These are phyloP conservation scores for Ancistrus triradiatus DNA, from an alignment of 2,113 vertebrate species.

Conservation along the genomic window DNA sequence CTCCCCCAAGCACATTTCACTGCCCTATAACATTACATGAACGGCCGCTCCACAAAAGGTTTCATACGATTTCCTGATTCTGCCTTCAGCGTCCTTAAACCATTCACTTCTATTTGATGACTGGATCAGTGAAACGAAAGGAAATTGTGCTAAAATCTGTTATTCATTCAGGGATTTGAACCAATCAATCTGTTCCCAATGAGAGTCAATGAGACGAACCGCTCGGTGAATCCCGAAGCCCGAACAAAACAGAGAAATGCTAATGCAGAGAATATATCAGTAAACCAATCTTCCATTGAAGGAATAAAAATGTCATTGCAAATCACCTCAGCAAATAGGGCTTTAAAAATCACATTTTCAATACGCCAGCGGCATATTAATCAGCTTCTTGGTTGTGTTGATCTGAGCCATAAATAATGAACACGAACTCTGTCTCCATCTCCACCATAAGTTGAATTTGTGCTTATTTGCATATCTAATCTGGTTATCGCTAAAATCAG, in stretches of 20 bases:
- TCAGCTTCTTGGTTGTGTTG: constrained; percentile 11
- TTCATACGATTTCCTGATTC: too few species aligned
- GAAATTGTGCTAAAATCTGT: too few species aligned
- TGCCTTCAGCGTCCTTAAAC: too few species aligned
- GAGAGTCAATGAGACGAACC: too few species aligned
- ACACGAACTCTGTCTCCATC: constrained; percentile 5
- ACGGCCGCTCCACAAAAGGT: too few species aligned
- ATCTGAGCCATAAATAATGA: constrained; percentile 13
- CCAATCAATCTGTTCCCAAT: not conserved
- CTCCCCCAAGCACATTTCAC: too few species aligned
- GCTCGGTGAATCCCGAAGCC: too few species aligned
- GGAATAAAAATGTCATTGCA: constrained; percentile 6
- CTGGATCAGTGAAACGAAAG: too few species aligned
- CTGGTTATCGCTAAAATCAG: constrained; percentile 35
- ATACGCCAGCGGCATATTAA: constrained; percentile 19
- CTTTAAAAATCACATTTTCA: constrained; percentile 15
- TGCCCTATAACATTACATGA: too few species aligned
- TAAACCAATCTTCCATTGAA: constrained; percentile 1
- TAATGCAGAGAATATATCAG: not conserved
- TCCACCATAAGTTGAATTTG: constrained; percentile 25
- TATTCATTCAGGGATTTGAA: too few species aligned
- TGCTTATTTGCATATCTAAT: constrained; percentile 36
- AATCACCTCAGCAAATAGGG: constrained; percentile 19
- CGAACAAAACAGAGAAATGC: not conserved
- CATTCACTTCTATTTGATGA: too few species aligned